These are phyloP conservation scores for Ictalurus furcatus DNA, from an alignment of 2,113 vertebrate species.

Conservation along the genomic window DNA sequence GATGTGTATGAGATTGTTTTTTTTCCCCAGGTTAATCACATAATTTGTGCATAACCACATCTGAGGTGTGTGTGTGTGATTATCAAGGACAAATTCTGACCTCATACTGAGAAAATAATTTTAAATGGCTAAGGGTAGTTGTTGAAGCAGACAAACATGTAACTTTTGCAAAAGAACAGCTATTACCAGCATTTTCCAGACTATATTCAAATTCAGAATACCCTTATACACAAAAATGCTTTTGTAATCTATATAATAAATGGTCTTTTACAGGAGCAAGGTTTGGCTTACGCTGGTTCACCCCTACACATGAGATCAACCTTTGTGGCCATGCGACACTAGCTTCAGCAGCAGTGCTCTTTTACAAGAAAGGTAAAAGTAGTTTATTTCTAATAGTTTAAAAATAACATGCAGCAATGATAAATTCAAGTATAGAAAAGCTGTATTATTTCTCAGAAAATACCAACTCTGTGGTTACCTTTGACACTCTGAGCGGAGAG, in stretches of 20 bases:
- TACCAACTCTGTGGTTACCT: slow-evolving; percentile 75
- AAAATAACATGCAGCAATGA: background rate
- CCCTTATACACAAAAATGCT: background rate
- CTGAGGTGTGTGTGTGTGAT: background rate
- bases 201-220: background rate
- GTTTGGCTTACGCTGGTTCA: slow-evolving; percentile 92
- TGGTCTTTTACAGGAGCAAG: slow-evolving; percentile 71
- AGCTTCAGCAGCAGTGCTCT: slow-evolving; percentile 87
- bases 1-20: background rate
- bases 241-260: background rate
- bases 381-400: background rate
- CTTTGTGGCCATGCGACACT: slow-evolving; percentile 92
- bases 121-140: background rate
- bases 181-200: background rate
- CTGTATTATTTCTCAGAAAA: slow-evolving; percentile 74
- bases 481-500: slow-evolving; percentile 85
- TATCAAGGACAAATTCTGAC: background rate
- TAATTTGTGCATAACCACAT: background rate
- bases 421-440: background rate
- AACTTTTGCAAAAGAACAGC: background rate
- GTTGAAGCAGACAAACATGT: background rate
- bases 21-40: background rate
- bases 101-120: background rate
- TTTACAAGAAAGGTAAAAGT: slow-evolving; percentile 78
- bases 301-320: slow-evolving; percentile 80